phyloP scores from a whole-genome alignment of 2,888 invertebrate genomes.

The Sesamia inferens region DNA sequence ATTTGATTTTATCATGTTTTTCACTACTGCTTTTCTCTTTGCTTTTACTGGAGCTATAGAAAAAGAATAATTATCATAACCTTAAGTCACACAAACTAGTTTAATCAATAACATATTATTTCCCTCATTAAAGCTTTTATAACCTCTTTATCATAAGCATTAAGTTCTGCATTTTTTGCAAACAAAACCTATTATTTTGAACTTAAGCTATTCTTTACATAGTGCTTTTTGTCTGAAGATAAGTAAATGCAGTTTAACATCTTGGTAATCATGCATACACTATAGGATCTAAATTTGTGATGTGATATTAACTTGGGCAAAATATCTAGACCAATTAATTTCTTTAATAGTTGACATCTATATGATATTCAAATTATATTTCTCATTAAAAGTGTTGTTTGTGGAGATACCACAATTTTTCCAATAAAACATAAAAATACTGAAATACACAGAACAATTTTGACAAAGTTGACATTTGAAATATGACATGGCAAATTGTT shows the following conservation, averaged over 20 bases:
- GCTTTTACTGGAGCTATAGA: conserved; percentile 79
- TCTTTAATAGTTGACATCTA: conserved; percentile 1
- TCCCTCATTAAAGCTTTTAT: not conserved
- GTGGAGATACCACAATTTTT: conserved; percentile 14
- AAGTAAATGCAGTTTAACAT: conserved; percentile 14
- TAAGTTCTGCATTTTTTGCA: not conserved
- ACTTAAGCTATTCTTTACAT: not conserved
- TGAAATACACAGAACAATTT: conserved; percentile 29
- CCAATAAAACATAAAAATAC: not conserved
- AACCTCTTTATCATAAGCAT: not conserved
- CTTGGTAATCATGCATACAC: not conserved
- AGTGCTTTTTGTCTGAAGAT: not conserved
- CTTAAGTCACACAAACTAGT: not conserved
- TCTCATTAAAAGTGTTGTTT: not conserved
- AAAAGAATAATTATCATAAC: not conserved
- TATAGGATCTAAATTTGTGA: no score
- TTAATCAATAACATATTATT: not conserved
- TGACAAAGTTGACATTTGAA: conserved; percentile 44
- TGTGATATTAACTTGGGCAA: conserved; percentile 28
- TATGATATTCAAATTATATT: not conserved
- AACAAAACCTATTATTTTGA: not conserved
- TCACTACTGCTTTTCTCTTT: conserved; percentile 80
- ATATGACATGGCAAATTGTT: conserved; percentile 31
- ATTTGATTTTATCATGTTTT: conserved; percentile 79
- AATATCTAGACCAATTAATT: conserved; percentile 10